Evolutionary conservation across 1,140 invertebrate species (phyloP).

Genomic region (Holcopasites calliopsidis): DNA sequence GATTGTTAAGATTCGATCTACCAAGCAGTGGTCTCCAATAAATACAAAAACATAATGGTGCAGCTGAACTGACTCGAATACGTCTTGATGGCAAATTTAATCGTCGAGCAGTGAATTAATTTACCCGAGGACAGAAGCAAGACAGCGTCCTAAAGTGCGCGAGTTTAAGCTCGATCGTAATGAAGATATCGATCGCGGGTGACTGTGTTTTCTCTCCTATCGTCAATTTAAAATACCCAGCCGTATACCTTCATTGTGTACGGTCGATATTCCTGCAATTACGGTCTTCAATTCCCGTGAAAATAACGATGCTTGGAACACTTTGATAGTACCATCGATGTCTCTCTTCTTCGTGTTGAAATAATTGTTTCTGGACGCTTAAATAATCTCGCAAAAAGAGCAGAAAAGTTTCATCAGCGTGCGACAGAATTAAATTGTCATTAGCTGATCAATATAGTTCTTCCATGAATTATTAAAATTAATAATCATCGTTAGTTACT

Average conservation of each 20-base stretch:
- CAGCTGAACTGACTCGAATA: background rate
- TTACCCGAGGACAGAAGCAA: background rate
- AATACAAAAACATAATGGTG: background rate
- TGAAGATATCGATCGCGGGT: constrained; percentile 12
- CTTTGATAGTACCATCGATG: background rate
- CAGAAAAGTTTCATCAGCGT: background rate
- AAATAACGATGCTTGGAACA: background rate
- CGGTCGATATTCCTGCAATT: constrained; percentile 7
- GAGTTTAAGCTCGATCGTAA: constrained; percentile 6
- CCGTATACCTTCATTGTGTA: background rate
- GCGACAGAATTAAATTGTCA: too few species aligned
- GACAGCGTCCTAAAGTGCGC: background rate
- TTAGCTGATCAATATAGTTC: too few species aligned
- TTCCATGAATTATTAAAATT: too few species aligned
- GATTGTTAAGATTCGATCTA: too few species aligned
- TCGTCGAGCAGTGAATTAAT: constrained; percentile 14
- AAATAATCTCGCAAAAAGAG: too few species aligned
- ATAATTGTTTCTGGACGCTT: too few species aligned
- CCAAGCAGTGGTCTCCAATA: too few species aligned
- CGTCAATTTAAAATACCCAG: background rate
- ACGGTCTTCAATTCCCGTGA: background rate
- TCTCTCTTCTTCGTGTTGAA: too few species aligned
- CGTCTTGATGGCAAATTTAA: constrained; percentile 19
- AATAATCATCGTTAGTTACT: too few species aligned
- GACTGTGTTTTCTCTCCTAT: background rate